phyloP scores from a whole-genome alignment of 2,888 invertebrate species.

The Orthosia gracilis region DNA sequence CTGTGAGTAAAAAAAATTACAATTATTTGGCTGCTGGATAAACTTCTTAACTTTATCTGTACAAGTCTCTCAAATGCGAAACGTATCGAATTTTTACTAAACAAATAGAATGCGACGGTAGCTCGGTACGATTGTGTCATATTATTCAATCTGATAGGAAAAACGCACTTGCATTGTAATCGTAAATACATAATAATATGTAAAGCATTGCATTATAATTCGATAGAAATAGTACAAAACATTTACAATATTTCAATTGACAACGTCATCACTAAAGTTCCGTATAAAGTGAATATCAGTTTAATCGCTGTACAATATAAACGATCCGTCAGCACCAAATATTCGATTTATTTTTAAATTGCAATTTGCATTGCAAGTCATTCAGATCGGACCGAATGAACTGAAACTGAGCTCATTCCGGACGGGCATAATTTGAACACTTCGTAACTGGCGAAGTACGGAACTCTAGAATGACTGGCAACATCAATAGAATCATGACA shows the following conservation, averaged over 20 bases:
- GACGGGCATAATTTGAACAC: constrained; percentile 35
- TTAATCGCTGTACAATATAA: not conserved
- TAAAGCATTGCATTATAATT: constrained; percentile 26
- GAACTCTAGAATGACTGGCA: constrained; percentile 46
- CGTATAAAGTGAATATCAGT: constrained; percentile 16
- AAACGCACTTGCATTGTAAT: constrained; percentile 18
- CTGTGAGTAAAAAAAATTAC: not conserved
- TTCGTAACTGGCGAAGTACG: constrained; percentile 25
- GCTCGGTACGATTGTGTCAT: constrained; percentile 1
- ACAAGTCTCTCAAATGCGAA: constrained; percentile 10
- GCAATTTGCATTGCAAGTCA: not conserved
- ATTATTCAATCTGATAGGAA: not conserved
- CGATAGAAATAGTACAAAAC: constrained; percentile 23
- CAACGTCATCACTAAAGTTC: constrained; percentile 41
- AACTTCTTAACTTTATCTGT: constrained; percentile 8
- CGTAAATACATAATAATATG: constrained; percentile 11
- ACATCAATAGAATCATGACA: constrained; percentile 16
- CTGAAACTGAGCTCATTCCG: constrained; percentile 16
- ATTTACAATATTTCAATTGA: constrained; percentile 28
- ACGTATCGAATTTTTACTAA: not conserved
- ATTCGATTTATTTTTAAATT: not conserved
- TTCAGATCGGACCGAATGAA: constrained; percentile 11
- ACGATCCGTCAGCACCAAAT: not conserved
- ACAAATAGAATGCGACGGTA: constrained; percentile 4
- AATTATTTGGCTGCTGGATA: constrained; percentile 34